Base-by-base conservation (phyloP, 1,140 invertebrate species). In the Drosophila pectinifera region DNA sequence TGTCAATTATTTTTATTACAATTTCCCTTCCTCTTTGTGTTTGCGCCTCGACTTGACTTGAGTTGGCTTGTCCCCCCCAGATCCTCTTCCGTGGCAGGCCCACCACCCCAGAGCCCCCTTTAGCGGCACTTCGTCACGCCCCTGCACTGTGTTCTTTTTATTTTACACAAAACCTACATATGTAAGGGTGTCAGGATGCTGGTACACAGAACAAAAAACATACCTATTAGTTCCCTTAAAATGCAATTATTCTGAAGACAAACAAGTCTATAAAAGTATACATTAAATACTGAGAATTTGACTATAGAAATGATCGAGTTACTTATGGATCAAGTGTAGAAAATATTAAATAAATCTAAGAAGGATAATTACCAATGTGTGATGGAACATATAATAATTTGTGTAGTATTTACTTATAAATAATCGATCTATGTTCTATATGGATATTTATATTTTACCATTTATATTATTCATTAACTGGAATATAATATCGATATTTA, bases 1-100 rank as follows among this genome's bases (percentile, higher is more conserved):
- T 89, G 84, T 89, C 84, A 89, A 89, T 89, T 89, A 89, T 90
- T 89, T 89, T 89, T 89, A 89, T 89, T 89, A 90, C 84, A 78
- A 85, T 84, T 90, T 84, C 73, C 72, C 70, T 76, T 73, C 63
- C 49, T 79, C 65, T 75, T 80, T 85, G 67, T 77, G 65, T 61
- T 73, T 75, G 72, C 45, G 49, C 55, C 51, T 28, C 42, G 65
- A 46, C 68, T 70, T 51, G 61, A 45, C 65, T 69, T 45, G 65
- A 70, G 41, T 39, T 70, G 67, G 34, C 48, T 69, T 49, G 59
- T 43, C 26, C 11, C 20, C 7, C 1, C 11, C 2, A 5, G 14
- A 20, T 7, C 28, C 8, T 14, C 22, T 6, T 3, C 2, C 16
- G 26, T 2, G 10, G 24, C 24, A 28, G 53, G n/a, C 42, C 42